phyloP scores from a whole-genome alignment of 2,113 vertebrate species.

The Heloderma charlesbogerti region DNA sequence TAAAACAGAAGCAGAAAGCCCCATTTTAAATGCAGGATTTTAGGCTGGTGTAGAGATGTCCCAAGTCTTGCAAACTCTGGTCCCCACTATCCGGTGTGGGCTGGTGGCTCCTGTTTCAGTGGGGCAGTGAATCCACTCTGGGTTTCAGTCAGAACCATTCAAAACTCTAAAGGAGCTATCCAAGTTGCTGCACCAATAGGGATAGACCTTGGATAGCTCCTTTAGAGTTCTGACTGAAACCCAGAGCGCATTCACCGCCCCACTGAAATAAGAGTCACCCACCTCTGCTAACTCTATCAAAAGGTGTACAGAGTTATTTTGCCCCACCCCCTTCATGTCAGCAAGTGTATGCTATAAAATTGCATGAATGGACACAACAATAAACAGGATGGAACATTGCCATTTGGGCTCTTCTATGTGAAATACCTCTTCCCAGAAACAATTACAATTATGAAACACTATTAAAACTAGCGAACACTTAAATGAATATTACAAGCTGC shows the following conservation, averaged over 20 bases:
- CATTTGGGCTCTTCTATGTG: neutral
- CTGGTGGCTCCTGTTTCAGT: no score
- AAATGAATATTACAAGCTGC: constrained; percentile 39
- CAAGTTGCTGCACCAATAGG: no score
- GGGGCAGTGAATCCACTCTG: no score
- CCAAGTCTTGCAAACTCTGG: neutral
- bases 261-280: no score
- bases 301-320: neutral
- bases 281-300: neutral
- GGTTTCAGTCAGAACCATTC: no score
- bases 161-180: no score
- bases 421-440: neutral
- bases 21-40: no score
- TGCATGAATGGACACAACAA: neutral
- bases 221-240: no score
- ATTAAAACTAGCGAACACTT: constrained; percentile 6
- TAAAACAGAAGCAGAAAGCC: no score
- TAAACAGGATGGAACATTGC: neutral
- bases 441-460: constrained; percentile 25
- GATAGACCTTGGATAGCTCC: no score
- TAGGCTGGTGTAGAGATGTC: no score
- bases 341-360: neutral
- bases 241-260: no score
- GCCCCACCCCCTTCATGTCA: neutral
- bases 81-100: neutral